Conservation (phyloP, 1,140 invertebrate species). For the Ptiloglossa arizonensis region DNA sequence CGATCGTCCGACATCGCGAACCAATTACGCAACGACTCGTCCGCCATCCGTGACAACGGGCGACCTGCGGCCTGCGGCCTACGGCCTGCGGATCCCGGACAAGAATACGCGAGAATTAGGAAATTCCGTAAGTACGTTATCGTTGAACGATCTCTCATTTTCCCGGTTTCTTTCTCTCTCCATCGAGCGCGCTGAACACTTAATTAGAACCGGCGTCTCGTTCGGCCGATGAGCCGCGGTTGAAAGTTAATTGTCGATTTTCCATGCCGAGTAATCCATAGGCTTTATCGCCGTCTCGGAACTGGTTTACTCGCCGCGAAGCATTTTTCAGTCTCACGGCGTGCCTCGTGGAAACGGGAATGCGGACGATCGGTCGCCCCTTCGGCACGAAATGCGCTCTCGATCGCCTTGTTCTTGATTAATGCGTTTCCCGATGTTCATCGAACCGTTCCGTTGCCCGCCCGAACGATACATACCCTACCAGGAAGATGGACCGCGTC, state of each 20-base stretch:
- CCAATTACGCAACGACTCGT: conserved; percentile 2
- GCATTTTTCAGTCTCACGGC: neutral
- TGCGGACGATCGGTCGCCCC: conserved; percentile 19
- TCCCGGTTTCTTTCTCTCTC: too few species aligned
- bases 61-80: neutral
- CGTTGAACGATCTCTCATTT: neutral
- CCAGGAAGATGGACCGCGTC: neutral
- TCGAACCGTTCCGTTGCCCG: neutral
- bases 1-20: neutral
- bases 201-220: neutral
- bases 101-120: conserved; percentile 12
- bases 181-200: neutral
- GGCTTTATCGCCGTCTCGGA: neutral
- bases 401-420: conserved; percentile 25
- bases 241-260: conserved; percentile 24
- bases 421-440: neutral
- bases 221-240: neutral
- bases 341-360: conserved; percentile 13
- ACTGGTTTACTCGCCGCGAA: conserved; percentile 37
- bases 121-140: neutral
- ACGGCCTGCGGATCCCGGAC: neutral
- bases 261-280: neutral
- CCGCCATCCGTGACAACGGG: neutral
- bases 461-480: neutral
- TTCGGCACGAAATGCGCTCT: neutral